These are phyloP conservation scores for Eospalax fontanierii DNA, from an alignment of 2,797 vertebrate species.

Conservation along the genomic window DNA sequence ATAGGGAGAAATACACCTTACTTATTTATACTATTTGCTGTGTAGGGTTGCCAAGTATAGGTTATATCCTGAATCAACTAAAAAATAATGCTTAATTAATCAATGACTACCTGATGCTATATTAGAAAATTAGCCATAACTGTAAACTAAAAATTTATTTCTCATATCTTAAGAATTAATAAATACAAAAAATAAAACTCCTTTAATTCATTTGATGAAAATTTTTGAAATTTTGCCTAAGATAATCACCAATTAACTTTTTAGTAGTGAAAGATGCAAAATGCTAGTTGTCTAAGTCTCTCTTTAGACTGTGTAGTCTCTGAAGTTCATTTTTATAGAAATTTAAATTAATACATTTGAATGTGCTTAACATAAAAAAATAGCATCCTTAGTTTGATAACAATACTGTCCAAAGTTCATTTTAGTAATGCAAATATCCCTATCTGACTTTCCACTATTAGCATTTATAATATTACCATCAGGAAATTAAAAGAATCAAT, in stretches of 20 bases:
- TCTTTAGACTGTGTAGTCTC: background rate
- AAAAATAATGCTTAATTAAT: background rate
- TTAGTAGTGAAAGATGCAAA: background rate
- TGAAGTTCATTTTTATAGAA: constrained; percentile 4
- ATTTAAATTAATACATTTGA: constrained; percentile 63
- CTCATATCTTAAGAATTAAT: constrained; percentile 37
- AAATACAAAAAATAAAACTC: background rate
- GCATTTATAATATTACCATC: constrained; percentile 38
- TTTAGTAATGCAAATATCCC: constrained; percentile 16
- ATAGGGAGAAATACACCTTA: background rate
- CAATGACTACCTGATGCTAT: background rate
- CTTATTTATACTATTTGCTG: background rate
- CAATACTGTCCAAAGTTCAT: constrained; percentile 28
- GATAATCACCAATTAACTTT: background rate
- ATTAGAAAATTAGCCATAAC: constrained; percentile 22
- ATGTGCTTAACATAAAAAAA: constrained; percentile 25
- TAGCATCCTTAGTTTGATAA: constrained; percentile 29
- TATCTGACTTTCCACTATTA: constrained; percentile 35
- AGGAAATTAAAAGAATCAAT: constrained; percentile 25
- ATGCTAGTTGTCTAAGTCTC: background rate
- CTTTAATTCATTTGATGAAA: constrained; percentile 21
- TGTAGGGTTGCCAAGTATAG: background rate
- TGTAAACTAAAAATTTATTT: constrained; percentile 7
- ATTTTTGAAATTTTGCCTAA: background rate
- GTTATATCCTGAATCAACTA: background rate